These are phyloP conservation scores for Heliothis subflexa DNA, from an alignment of 1,140 invertebrate species.

Conservation along the genomic window DNA sequence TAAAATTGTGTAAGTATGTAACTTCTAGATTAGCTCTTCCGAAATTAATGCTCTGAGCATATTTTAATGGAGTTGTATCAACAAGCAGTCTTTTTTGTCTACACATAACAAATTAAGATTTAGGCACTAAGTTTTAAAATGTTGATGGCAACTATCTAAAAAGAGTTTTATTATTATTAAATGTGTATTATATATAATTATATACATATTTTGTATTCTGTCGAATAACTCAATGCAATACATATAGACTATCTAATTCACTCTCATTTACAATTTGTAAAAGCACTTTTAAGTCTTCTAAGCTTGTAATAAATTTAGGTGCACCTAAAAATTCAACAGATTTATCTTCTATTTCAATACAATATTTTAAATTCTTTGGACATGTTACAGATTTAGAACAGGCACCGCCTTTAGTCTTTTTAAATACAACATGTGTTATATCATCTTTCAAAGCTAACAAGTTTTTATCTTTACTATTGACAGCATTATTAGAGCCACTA, in stretches of 20 bases:
- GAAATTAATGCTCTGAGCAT: too few relatives aligned
- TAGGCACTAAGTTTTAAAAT: conserved; percentile 39
- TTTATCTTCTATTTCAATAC: conserved; percentile 78
- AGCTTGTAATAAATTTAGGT: conserved; percentile 80
- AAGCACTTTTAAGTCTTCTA: conserved; percentile 83
- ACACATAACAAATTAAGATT: neutral
- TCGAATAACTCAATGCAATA: conserved; percentile 67
- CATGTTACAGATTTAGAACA: conserved; percentile 80
- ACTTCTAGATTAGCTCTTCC: too few relatives aligned
- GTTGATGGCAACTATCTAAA: conserved; percentile 17
- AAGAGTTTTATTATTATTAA: neutral
- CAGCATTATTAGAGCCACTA: conserved; percentile 48
- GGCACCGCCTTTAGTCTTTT: conserved; percentile 73
- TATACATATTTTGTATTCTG: conserved; percentile 10
- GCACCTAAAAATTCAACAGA: conserved; percentile 82
- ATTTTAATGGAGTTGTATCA: too few relatives aligned
- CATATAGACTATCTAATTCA: conserved; percentile 79
- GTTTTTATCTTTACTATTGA: conserved; percentile 48
- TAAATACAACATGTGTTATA: conserved; percentile 79
- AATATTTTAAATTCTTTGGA: conserved; percentile 80
- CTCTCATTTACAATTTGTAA: conserved; percentile 85
- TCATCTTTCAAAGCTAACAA: conserved; percentile 43
- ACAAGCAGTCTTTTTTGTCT: conserved; percentile 9
- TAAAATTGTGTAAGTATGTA: too few relatives aligned
- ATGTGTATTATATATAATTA: conserved; percentile 29